These are phyloP conservation scores for Zelostemma sp. DNA, from an alignment of 1,140 invertebrate species.

Conservation along the genomic window DNA sequence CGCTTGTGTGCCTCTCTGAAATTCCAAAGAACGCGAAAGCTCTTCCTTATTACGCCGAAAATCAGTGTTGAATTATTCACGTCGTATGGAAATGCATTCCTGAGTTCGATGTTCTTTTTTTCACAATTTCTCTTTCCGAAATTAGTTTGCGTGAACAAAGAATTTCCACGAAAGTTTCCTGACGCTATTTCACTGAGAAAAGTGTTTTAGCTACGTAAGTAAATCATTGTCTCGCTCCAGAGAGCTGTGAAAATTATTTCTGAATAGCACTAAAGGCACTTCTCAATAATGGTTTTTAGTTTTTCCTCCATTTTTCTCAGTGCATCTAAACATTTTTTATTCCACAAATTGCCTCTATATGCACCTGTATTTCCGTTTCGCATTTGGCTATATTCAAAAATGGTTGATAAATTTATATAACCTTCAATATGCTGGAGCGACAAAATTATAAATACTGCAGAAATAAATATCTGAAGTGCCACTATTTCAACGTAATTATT, in stretches of 20 bases:
- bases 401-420: no score
- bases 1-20: conserved; percentile 18
- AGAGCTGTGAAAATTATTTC: background rate
- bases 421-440: no score
- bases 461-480: no score
- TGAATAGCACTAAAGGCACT: background rate
- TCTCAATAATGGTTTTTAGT: background rate
- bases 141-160: conserved; percentile 15
- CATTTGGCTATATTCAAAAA: no score
- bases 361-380: conserved; percentile 24
- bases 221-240: background rate
- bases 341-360: background rate
- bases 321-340: background rate
- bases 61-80: conserved; percentile 43
- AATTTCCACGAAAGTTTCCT: conserved; percentile 18
- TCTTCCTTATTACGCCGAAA: conserved; percentile 35
- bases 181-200: conserved; percentile 7
- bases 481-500: no score
- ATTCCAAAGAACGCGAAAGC: conserved; percentile 21
- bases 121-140: conserved; percentile 15
- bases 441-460: no score
- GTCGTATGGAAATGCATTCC: conserved; percentile 32
- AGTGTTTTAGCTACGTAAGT: background rate
- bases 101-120: conserved; percentile 27
- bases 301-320: background rate